Base-by-base conservation (phyloP, 2,888 invertebrate genomes). In the Nephrocerus scutellatus region DNA sequence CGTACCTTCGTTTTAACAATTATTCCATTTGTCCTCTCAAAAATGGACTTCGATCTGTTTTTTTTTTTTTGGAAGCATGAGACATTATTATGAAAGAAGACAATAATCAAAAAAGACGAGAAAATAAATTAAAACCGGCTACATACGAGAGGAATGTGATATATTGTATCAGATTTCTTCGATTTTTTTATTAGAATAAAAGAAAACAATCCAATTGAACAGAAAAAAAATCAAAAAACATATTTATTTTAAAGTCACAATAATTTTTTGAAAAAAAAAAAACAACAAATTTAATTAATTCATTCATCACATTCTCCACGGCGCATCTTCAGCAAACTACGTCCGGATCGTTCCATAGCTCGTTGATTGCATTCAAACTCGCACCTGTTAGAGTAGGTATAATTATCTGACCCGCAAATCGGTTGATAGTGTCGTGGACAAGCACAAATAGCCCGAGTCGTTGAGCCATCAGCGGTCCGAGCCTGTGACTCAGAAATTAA, bases 391-490 rank as follows among this genome's bases (percentile, higher is more conserved):
- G 52, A 16, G 36, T 65, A 65, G 18, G 62, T 57, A 2, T 43
- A 25, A 21, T 39, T 8, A 43, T 63, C 52, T 36, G 48, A 48
- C 35, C 50, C 63, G 43, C 63, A 63, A 2, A 63, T 54, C 1
- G 65, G 63, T 3, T 57, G 52, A 24, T 47, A 60, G 31, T 54
- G 56, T 8, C 63, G 53, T 18, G 58, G 56, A 33, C 63, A 63
- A 3, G 62, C 54, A 9, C 63, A 65, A 4, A 42, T 6, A 1
- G 12, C 18, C 6, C 7, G 6, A 2, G 20, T 24, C 0, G 25
- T 22, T 10, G 23, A n/a, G 8, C 18, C 22, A 2, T 51, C 42
- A n/a, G 39, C 45, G 14, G 22, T 23, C 7, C 26, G 26, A 6
- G 47, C 21, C 24, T 44, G 22, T 22, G 46, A 22, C 28, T 30